Evolutionary conservation across 2,888 invertebrate species (phyloP).

Genomic region (Lacanobia wlatinum): DNA sequence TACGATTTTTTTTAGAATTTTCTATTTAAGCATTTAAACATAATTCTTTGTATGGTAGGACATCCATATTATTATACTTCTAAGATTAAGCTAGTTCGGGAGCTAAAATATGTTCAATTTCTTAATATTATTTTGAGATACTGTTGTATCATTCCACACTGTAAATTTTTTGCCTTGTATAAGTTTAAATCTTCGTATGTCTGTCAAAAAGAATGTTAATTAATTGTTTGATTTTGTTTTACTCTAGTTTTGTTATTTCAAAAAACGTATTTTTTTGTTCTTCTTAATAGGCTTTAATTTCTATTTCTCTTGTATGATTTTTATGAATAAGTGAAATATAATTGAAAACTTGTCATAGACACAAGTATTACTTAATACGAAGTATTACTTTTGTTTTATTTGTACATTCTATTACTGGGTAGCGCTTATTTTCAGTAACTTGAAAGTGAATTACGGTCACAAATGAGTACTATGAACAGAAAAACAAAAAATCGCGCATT

Average conservation of each 20-base stretch:
- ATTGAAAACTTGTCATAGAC: slow-evolving; percentile 32
- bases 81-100: slow-evolving; percentile 26
- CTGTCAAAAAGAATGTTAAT: slow-evolving; percentile 4
- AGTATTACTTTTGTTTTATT: slow-evolving; percentile 59
- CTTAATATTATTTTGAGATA: slow-evolving; percentile 26
- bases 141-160: slow-evolving; percentile 49
- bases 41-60: slow-evolving; percentile 15
- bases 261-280: slow-evolving; percentile 17
- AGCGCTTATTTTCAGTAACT: not conserved
- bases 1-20: not conserved
- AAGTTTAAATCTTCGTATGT: not conserved
- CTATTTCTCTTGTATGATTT: slow-evolving; percentile 42
- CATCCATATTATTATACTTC: slow-evolving; percentile 17
- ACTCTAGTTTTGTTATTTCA: slow-evolving; percentile 1
- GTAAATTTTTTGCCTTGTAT: slow-evolving; percentile 9
- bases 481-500: not conserved
- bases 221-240: slow-evolving; percentile 19
- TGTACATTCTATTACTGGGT: not conserved
- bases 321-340: slow-evolving; percentile 46
- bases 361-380: slow-evolving; percentile 33
- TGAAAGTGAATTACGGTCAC: not conserved
- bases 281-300: slow-evolving; percentile 50
- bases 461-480: not conserved
- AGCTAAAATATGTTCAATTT: slow-evolving; percentile 4
- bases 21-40: slow-evolving; percentile 11